Conservation (phyloP, 2,888 invertebrate genomes). For the Alitta virens region DNA sequence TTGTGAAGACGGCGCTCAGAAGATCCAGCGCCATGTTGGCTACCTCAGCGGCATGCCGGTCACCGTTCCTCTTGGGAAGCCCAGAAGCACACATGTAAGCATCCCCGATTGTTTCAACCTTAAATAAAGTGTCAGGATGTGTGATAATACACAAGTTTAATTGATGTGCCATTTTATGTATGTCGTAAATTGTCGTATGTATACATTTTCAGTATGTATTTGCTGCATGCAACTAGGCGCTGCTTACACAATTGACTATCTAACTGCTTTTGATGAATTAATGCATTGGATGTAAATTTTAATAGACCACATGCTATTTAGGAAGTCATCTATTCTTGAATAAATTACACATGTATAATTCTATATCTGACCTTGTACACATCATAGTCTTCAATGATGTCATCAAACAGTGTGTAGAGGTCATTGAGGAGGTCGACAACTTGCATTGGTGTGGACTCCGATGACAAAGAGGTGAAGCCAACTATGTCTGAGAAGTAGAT, state of each 20-base stretch:
- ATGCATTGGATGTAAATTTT: no score
- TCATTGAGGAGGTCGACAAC: constrained; percentile 36
- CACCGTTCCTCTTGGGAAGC: constrained; percentile 26
- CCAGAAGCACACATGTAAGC: constrained; percentile 60
- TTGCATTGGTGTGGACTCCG: constrained; percentile 22
- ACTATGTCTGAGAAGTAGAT: constrained; percentile 1
- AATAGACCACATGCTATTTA: no score
- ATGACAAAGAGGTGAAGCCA: not conserved
- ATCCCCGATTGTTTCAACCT: constrained; percentile 75
- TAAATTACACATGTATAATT: no score
- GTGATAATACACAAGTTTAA: no score
- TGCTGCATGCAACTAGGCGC: no score
- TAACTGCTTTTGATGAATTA: no score
- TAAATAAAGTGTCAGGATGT: not conserved
- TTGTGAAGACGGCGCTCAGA: constrained; percentile 22
- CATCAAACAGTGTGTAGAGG: constrained; percentile 37
- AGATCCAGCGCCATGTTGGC: constrained; percentile 31
- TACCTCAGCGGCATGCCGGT: constrained; percentile 25
- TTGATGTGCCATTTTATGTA: no score
- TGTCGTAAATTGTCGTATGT: no score
- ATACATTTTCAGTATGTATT: no score
- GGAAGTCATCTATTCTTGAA: no score
- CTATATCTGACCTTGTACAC: constrained; percentile 37
- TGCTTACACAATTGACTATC: no score
- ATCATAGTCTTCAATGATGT: constrained; percentile 38